Conservation (phyloP, 2,888 invertebrate species). For the Myopa tessellatipennis region DNA sequence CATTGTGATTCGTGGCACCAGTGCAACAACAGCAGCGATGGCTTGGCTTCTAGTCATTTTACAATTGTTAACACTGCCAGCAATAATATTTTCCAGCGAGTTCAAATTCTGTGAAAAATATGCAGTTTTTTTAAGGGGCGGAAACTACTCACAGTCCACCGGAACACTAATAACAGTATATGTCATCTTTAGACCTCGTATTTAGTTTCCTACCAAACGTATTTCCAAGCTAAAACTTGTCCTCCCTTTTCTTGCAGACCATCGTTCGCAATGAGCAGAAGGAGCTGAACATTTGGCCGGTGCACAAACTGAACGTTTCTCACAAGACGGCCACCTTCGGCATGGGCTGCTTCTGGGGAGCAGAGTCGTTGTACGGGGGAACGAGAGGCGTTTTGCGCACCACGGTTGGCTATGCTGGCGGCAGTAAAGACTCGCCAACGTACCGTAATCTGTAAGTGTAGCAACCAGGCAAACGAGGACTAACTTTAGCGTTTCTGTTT, state of each 20-base stretch:
- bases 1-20: neutral
- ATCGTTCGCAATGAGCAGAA: conserved; percentile 65
- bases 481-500: conserved; percentile 49
- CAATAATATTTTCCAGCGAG: conserved; percentile 18
- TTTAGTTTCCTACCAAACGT: neutral
- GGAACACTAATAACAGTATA: conserved; percentile 15
- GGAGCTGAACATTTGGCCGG: conserved; percentile 60
- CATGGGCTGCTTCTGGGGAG: conserved; percentile 95
- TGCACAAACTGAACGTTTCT: conserved; percentile 59
- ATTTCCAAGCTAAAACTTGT: neutral
- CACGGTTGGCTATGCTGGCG: conserved; percentile 94
- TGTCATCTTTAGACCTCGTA: neutral
- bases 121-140: conserved; percentile 15
- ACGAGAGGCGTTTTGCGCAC: conserved; percentile 82
- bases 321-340: conserved; percentile 81
- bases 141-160: neutral
- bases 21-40: neutral
- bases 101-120: conserved; percentile 21
- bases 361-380: conserved; percentile 83
- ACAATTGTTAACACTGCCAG: conserved; percentile 14
- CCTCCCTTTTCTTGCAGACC: conserved; percentile 53
- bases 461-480: conserved; percentile 35
- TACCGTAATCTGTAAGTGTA: conserved; percentile 85
- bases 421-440: conserved; percentile 81
- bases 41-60: conserved; percentile 1